Percentiles rank a stretch among this genome's conserved stretches.
These are phyloP conservation scores for Dasysyrphus albostriatus DNA, from an alignment of 2,888 invertebrate genomes.

Conservation along the genomic window DNA sequence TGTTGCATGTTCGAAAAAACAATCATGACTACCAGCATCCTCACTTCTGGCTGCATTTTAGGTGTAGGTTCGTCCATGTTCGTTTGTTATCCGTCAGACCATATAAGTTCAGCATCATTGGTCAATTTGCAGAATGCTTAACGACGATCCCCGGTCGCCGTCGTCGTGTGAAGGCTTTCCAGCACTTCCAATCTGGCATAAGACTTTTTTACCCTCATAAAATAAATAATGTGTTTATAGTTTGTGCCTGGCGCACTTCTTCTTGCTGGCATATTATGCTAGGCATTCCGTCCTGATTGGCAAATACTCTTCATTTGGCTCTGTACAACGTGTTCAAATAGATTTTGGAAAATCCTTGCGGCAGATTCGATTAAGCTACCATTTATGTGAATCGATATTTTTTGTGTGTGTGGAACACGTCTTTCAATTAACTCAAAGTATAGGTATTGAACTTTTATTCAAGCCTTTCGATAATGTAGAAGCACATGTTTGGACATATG, in stretches of 20 bases:
- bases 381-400: slow-evolving; percentile 27
- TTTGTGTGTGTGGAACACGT: slow-evolving; percentile 44
- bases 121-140: slow-evolving; percentile 58
- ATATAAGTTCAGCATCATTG: slow-evolving; percentile 62
- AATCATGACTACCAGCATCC: slow-evolving; percentile 41
- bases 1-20: slow-evolving; percentile 11
- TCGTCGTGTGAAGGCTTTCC: slow-evolving; percentile 33
- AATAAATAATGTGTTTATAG: slow-evolving; percentile 65
- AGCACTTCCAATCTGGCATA: slow-evolving; percentile 21
- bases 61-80: slow-evolving; percentile 51
- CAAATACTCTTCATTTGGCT: slow-evolving; percentile 20
- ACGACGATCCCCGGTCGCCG: too few species aligned
- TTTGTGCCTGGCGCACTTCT: slow-evolving; percentile 42
- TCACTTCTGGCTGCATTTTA: slow-evolving; percentile 46
- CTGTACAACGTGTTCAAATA: slow-evolving; percentile 9
- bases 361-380: slow-evolving; percentile 62
- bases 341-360: slow-evolving; percentile 53
- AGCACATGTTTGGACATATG: slow-evolving; percentile 68
- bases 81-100: slow-evolving; percentile 68
- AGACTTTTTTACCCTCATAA: slow-evolving; percentile 55
- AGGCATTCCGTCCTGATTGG: slow-evolving; percentile 5
- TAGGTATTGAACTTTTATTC: slow-evolving; percentile 27
- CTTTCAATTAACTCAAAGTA: slow-evolving; percentile 64
- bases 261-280: slow-evolving; percentile 1
- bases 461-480: slow-evolving; percentile 18